These are phyloP conservation scores for Gymnothorax javanicus DNA, from an alignment of 2,797 vertebrate genomes.

Conservation along the genomic window DNA sequence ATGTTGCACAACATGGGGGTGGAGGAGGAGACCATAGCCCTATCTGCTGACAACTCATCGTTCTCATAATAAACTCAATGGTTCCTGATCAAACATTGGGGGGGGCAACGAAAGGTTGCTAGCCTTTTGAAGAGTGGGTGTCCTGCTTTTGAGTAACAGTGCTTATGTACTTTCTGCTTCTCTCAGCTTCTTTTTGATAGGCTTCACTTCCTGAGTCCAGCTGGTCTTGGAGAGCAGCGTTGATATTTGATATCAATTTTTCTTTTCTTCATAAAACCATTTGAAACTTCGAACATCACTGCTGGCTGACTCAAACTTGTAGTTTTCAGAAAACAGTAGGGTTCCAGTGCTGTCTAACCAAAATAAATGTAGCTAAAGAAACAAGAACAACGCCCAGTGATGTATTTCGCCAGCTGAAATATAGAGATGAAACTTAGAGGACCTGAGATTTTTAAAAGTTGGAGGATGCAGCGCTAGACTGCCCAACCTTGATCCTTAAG, in stretches of 20 bases:
- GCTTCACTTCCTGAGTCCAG: conserved; percentile 34
- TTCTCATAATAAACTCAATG: conserved; percentile 60
- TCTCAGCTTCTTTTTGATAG: background rate
- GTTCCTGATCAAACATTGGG: conserved; percentile 64
- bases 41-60: conserved; percentile 42
- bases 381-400: background rate
- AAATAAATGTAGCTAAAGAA: conserved; percentile 10
- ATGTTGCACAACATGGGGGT: background rate
- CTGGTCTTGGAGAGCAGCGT: conserved; percentile 51
- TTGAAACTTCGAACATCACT: conserved; percentile 49
- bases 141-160: background rate
- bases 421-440: background rate
- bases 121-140: background rate
- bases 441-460: background rate
- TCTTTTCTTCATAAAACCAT: conserved; percentile 30
- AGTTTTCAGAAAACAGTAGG: background rate
- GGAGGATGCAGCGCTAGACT: background rate
- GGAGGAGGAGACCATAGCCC: conserved; percentile 39
- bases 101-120: conserved; percentile 53
- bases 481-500: no score
- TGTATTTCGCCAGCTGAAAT: conserved; percentile 2
- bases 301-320: background rate
- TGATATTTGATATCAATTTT: conserved; percentile 49
- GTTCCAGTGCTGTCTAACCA: background rate
- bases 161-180: conserved; percentile 24